Conservation (phyloP, 1,140 invertebrate genomes). For the Heliconius eleuchia region DNA sequence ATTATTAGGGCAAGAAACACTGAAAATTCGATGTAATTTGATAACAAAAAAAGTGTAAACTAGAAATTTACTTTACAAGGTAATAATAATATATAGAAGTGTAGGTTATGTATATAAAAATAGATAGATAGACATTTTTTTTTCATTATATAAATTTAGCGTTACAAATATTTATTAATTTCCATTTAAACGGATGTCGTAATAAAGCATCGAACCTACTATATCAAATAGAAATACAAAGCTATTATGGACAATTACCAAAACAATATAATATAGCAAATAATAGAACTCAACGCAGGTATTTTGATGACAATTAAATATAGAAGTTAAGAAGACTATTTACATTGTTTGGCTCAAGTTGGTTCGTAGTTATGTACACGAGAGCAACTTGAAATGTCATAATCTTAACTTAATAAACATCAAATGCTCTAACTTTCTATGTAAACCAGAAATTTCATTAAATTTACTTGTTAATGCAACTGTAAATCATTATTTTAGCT, state of each 20-base stretch:
- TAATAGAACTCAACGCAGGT: neutral
- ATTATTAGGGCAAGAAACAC: too few species aligned
- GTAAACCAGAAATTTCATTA: neutral
- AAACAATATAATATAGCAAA: neutral
- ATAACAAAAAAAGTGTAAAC: too few species aligned
- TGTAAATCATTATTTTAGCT: neutral
- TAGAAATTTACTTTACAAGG: too few species aligned
- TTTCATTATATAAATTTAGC: too few species aligned
- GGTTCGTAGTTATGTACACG: constrained; percentile 20
- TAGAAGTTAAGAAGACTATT: constrained; percentile 18
- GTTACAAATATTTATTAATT: too few species aligned
- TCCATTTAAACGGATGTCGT: too few species aligned
- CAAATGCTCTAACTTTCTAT: constrained; percentile 19
- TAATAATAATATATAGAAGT: too few species aligned
- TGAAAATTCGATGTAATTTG: too few species aligned
- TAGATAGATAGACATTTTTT: too few species aligned
- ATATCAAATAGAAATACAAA: neutral
- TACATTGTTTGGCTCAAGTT: constrained; percentile 25
- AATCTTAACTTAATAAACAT: constrained; percentile 35
- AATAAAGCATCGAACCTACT: neutral
- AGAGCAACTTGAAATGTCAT: constrained; percentile 22
- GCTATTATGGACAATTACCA: neutral
- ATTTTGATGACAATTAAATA: constrained; percentile 22
- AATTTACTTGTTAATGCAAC: constrained; percentile 13
- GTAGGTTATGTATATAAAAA: too few species aligned